phyloP scores from a whole-genome alignment of 2,113 vertebrate species.

The Oplegnathus fasciatus region DNA sequence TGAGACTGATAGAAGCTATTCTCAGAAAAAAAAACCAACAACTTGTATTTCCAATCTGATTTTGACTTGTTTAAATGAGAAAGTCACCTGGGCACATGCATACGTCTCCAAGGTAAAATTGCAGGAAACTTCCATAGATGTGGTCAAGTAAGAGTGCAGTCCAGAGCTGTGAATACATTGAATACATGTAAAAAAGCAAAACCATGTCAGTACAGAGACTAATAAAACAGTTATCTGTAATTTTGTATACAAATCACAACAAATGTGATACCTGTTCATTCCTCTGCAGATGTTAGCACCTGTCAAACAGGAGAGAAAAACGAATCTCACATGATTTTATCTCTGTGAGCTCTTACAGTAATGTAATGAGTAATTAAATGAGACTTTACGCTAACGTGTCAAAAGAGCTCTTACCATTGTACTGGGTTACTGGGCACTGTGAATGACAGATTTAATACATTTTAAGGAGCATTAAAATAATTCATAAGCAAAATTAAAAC shows the following conservation, averaged over 20 bases:
- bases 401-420: conserved; percentile 71
- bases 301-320: conserved; percentile 49
- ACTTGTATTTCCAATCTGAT: not conserved
- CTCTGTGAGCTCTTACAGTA: not conserved
- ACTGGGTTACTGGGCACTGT: conserved; percentile 72
- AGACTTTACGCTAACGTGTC: not conserved
- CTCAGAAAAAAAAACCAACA: no score
- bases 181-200: not conserved
- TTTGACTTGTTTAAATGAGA: not conserved
- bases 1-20: no score
- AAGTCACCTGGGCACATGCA: conserved; percentile 77
- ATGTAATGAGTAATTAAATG: not conserved
- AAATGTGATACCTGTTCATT: conserved; percentile 68
- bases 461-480: not conserved
- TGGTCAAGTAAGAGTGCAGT: conserved; percentile 42
- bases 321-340: not conserved
- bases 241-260: not conserved
- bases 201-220: not conserved
- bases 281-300: conserved; percentile 65
- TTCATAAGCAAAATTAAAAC: not conserved
- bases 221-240: not conserved
- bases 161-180: conserved; percentile 63
- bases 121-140: conserved; percentile 55
- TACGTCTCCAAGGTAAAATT: conserved; percentile 70
- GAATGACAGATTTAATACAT: not conserved